phyloP scores from a whole-genome alignment of 2,888 invertebrate species.

The Caenorhabditis imperialis region DNA sequence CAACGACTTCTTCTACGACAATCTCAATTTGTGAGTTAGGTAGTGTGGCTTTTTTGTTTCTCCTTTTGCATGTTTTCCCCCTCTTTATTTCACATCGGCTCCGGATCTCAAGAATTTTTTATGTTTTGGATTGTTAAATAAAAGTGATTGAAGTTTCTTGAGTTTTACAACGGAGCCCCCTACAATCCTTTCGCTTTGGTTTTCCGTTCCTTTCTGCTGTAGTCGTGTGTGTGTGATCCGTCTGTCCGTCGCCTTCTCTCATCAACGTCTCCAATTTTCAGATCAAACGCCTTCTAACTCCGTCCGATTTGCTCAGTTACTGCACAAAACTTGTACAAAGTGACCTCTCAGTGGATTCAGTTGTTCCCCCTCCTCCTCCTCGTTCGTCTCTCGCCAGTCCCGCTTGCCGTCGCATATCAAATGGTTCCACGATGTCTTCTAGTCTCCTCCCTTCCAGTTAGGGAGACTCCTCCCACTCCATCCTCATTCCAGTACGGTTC shows the following conservation, averaged over 20 bases:
- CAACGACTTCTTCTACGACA: constrained; percentile 55
- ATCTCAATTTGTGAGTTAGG: constrained; percentile 52
- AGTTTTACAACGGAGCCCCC: too few relatives aligned
- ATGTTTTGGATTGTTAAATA: too few relatives aligned
- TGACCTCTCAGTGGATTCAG: constrained; percentile 21
- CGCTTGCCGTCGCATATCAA: constrained; percentile 48
- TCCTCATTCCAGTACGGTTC: constrained; percentile 40
- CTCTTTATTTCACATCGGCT: too few relatives aligned
- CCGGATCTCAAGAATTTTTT: too few relatives aligned
- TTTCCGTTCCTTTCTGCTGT: too few relatives aligned
- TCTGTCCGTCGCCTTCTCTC: neutral
- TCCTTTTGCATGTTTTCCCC: too few relatives aligned
- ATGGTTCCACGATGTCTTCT: neutral
- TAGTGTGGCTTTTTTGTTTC: constrained; percentile 35
- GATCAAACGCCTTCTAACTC: constrained; percentile 43
- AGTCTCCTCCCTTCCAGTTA: constrained; percentile 12
- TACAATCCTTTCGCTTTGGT: too few relatives aligned
- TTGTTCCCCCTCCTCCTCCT: constrained; percentile 8
- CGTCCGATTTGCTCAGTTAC: constrained; percentile 16
- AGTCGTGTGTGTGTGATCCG: too few relatives aligned
- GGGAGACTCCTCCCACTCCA: neutral
- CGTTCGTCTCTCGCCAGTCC: constrained; percentile 21
- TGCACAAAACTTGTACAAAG: constrained; percentile 37
- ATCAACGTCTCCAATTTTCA: constrained; percentile 14
- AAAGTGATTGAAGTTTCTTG: too few relatives aligned